Base-by-base conservation (phyloP, 1,140 invertebrate genomes). In the Cylas formicarius region DNA sequence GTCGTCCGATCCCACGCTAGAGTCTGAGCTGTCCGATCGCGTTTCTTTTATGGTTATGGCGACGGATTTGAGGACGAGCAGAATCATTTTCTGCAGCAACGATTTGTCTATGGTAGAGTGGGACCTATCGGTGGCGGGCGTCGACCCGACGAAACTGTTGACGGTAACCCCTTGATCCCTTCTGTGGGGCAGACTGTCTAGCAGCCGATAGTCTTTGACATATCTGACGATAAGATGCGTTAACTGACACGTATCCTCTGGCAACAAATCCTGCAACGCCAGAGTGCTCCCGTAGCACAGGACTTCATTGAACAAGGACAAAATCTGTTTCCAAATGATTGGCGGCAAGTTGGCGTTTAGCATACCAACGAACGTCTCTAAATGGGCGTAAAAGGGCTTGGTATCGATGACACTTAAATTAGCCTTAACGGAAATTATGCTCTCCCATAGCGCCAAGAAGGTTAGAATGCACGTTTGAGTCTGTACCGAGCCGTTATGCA, bases 31-130 rank as follows among this genome's bases (percentile, higher is more conserved):
- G 65, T 90, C 86, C 56, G 82, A 86, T 39, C 85, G 72, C 50
- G 89, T 88, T 61, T 90, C 87, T 62, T 90, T 90, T 0, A 91
- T 86, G 0, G 86, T 91, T 2, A 91, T 85, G 3, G 89, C 89
- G 26, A 91, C 82, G 35, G 85, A 86, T 70, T 91, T 91, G 8
- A 92, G 67, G 39, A 92, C 84, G 32, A 91, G 66, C 2, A 91
- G 66, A 5, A 87, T 82, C 67, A 89, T 81, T 67, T 89, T 87
- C 58, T 91, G 86, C 13, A 92, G 64, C 49, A 90, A 71, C 1
- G 85, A 80, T 60, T 76, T 79, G 51, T 81, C 78, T 43, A 77
- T 73, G 57, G 70, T 71, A n/a, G 55, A 44, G 38, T 64, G 56
- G 19, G 50, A 44, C 2, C 55, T 37, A 48, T 50, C 39, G n/a